Conservation (phyloP, 2,113 vertebrate genomes). For the Callionymus lyra region DNA sequence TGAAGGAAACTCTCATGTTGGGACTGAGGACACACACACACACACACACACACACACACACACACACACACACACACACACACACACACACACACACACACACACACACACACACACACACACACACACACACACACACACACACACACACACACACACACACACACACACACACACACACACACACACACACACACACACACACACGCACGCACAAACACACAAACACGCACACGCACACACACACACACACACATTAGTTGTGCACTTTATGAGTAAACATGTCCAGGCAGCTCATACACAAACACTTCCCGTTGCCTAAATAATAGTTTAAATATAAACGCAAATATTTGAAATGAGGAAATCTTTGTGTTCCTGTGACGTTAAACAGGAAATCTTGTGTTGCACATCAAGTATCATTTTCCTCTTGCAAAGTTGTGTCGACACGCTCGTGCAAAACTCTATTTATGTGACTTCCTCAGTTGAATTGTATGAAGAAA, state of each 20-base stretch:
- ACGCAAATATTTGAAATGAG: too few species aligned
- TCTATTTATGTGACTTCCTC: too few species aligned
- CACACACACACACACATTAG: constrained; percentile 29
- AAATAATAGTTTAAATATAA: constrained; percentile 12
- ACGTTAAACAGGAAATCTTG: too few species aligned
- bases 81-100: constrained; percentile 28
- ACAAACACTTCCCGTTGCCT: constrained; percentile 18
- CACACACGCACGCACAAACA: too few species aligned
- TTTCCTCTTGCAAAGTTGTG: too few species aligned
- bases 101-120: constrained; percentile 37
- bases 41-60: constrained; percentile 24
- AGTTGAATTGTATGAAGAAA: too few species aligned
- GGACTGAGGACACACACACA: constrained; percentile 67
- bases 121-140: constrained; percentile 31
- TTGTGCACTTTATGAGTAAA: constrained; percentile 5
- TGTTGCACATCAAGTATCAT: too few species aligned
- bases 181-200: constrained; percentile 34
- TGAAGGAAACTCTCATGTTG: constrained; percentile 86
- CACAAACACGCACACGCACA: too few species aligned
- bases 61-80: constrained; percentile 34
- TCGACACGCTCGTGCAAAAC: too few species aligned
- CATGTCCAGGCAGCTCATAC: background rate
- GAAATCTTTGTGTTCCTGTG: too few species aligned
- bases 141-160: constrained; percentile 31
- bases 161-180: constrained; percentile 30